Base-by-base conservation (phyloP, 1,140 invertebrate genomes). In the Heterodera schachtii region DNA sequence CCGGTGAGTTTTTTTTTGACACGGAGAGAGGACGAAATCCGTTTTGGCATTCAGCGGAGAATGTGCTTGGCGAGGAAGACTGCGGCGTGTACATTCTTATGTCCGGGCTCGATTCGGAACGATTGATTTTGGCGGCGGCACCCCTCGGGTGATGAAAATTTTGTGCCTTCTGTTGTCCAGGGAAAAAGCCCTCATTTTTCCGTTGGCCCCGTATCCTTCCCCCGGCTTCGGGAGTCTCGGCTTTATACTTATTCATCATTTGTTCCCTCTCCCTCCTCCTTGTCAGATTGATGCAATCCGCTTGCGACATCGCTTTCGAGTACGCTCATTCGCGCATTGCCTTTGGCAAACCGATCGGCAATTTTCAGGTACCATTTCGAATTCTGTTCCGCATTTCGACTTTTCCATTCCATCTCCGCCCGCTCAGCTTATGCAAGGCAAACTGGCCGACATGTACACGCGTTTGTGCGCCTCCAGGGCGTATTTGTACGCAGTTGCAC, bases 381-480 rank as follows among this genome's bases (percentile, higher is more conserved):
- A 0, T 31, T 31, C 31, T 31, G 31, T 31, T 31, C 31, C 31
- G 31, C 0, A 0, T 31, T 31, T 31, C 31, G 31, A 31, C 31
- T 11, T 78, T 19, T 31, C 47, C 49, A 70, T 16, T 31, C 31
- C 31, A 31, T 31, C 31, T 0, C 31, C 31, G 31, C 31, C 31
- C 31, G 31, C 92, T 81, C 88, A 98, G 94, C 89, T 93, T 82
- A 90, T 93, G 75, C 93, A 93, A 90, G 95, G 93, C 3, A 99
- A 98, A 93, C 94, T 99, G 91, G 97, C 97, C 0, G 95, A 99
- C 87, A 99, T 99, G 97, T 98, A 98, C 88, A 95, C 94, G 13
- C 93, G 91, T 19, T 89, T 98, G 80, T 94, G 93, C 88, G 94
- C 94, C 0, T 94, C 94, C 85, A 93, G 96, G 73, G 94, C 94